phyloP scores from a whole-genome alignment of 2,888 invertebrate genomes.

The Acronicta aceris region DNA sequence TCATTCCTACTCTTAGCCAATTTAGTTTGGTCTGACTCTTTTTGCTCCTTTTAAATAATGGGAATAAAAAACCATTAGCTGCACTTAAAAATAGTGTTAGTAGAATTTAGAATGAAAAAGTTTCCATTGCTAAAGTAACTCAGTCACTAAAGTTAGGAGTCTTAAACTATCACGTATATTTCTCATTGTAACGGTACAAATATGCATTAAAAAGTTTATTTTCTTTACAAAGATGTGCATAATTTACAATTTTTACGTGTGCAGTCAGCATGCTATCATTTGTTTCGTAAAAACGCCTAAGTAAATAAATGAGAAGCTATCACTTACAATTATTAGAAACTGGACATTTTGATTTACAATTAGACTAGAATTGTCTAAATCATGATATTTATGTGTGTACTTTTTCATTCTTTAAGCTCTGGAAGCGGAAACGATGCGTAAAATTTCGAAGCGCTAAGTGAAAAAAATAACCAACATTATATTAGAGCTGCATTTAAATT shows the following conservation, averaged over 20 bases:
- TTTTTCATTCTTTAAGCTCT: constrained; percentile 23
- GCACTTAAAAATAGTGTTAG: not conserved
- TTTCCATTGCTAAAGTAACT: not conserved
- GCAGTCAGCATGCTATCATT: constrained; percentile 28
- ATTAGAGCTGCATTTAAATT: constrained; percentile 11
- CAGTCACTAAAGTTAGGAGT: not conserved
- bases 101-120: constrained; percentile 12
- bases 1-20: constrained; percentile 34
- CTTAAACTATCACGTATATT: not conserved
- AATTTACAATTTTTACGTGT: constrained; percentile 19
- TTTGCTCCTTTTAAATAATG: constrained; percentile 4
- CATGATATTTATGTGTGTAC: constrained; percentile 21
- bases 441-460: constrained; percentile 15
- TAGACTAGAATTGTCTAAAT: constrained; percentile 28
- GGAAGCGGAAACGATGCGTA: constrained; percentile 28
- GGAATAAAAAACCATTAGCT: constrained; percentile 6
- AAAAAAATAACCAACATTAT: constrained; percentile 21
- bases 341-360: not conserved
- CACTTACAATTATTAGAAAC: constrained; percentile 35
- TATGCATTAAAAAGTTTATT: not conserved
- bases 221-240: constrained; percentile 2
- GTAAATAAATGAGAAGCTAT: constrained; percentile 25
- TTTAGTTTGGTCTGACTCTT: constrained; percentile 22
- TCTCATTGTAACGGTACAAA: not conserved
- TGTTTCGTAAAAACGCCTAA: constrained; percentile 21